phyloP scores from a whole-genome alignment of 2,113 vertebrate species.

The Indicator indicator region DNA sequence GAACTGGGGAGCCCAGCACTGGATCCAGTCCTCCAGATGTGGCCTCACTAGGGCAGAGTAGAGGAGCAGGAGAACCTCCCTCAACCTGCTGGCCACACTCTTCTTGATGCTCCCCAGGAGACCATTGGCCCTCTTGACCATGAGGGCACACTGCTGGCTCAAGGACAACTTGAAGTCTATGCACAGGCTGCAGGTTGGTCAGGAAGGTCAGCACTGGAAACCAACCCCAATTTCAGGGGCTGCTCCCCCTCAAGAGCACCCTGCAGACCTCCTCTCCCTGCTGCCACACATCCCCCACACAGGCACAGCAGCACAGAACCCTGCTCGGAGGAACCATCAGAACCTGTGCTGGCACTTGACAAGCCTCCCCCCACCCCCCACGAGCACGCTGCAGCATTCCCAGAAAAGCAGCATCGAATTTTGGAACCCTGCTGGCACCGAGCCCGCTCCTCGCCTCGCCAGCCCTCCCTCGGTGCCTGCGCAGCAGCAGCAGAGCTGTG shows the following conservation, averaged over 20 bases:
- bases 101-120: no score
- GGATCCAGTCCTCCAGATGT: no score
- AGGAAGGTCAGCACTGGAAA: not conserved
- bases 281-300: not conserved
- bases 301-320: not conserved
- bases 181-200: no score
- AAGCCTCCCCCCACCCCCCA: not conserved
- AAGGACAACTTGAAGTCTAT: no score
- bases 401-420: not conserved
- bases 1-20: no score
- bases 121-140: no score
- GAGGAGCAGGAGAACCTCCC: no score
- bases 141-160: no score
- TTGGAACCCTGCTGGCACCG: not conserved
- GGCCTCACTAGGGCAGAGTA: no score
- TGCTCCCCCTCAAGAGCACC: not conserved
- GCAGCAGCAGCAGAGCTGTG: not conserved
- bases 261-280: not conserved
- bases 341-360: not conserved
- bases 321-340: accelerated
- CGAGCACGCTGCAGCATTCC: not conserved
- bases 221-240: not conserved
- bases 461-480: accelerated
- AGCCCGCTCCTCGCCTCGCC: not conserved
- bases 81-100: no score